phyloP scores from a whole-genome alignment of 2,888 invertebrate species.

The Petrophora chlorosata region DNA sequence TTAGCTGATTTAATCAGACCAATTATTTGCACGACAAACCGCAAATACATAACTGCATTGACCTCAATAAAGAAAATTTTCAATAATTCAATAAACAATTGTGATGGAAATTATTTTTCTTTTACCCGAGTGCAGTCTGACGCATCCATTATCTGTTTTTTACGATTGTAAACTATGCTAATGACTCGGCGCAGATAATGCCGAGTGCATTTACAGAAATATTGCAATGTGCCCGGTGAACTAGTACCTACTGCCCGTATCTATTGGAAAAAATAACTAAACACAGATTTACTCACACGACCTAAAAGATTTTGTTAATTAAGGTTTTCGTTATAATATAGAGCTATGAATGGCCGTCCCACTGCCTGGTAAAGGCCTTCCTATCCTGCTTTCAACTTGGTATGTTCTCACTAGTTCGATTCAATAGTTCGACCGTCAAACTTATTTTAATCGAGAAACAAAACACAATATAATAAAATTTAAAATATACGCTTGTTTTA shows the following conservation, averaged over 20 bases:
- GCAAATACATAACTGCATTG: constrained; percentile 28
- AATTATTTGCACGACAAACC: constrained; percentile 45
- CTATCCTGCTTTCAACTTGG: too few relatives aligned
- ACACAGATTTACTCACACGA: too few relatives aligned
- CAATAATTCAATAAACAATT: constrained; percentile 25
- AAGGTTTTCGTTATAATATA: too few relatives aligned
- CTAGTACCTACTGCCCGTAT: constrained; percentile 7
- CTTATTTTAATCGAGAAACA: too few relatives aligned
- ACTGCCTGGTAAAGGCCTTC: too few relatives aligned
- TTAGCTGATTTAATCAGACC: constrained; percentile 10
- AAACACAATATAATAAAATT: too few relatives aligned
- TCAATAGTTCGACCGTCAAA: too few relatives aligned
- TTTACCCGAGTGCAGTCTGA: constrained; percentile 3
- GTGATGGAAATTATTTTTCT: constrained; percentile 8
- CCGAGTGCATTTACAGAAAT: constrained; percentile 13
- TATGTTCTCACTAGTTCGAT: too few relatives aligned
- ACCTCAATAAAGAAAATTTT: constrained; percentile 39
- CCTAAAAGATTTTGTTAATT: too few relatives aligned
- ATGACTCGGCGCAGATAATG: constrained; percentile 13
- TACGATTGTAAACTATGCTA: constrained; percentile 19
- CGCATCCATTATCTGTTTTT: constrained; percentile 16
- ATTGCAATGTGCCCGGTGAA: not conserved
- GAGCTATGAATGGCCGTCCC: too few relatives aligned
- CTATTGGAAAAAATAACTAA: too few relatives aligned
- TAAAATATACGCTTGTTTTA: too few relatives aligned